Percentiles rank a stretch among this genome's conserved stretches.
Evolutionary conservation across 2,113 vertebrate genomes (phyloP).

Genomic region (Chaetura pelagica): DNA sequence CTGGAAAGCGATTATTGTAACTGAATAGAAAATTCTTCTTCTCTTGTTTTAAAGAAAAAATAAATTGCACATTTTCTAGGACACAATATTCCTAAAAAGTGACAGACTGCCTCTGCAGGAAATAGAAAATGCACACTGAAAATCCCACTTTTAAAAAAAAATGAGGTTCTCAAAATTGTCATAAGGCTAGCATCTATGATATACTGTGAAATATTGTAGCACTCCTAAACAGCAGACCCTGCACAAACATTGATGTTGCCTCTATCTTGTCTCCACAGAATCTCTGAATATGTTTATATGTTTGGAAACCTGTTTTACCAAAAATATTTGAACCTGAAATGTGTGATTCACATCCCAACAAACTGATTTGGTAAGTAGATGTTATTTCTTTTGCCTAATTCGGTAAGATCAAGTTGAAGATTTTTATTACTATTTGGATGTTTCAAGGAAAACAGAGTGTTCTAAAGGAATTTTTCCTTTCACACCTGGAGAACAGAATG

Average conservation of each 20-base stretch:
- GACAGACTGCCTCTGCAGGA: neutral
- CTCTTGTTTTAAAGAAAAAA: neutral
- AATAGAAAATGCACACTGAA: neutral
- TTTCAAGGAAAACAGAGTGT: neutral
- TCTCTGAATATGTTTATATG: neutral
- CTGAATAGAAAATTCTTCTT: constrained; percentile 43
- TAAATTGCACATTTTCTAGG: neutral
- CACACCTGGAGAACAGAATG: neutral
- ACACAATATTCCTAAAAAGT: neutral
- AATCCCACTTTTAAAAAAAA: neutral
- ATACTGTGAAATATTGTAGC: neutral
- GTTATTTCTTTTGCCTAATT: neutral
- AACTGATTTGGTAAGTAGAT: neutral
- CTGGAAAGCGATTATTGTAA: constrained; percentile 46
- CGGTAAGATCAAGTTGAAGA: neutral
- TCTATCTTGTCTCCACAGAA: neutral
- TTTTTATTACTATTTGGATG: neutral
- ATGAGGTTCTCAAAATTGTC: neutral
- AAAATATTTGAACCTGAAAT: neutral
- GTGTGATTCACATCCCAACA: neutral
- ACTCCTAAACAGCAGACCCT: neutral
- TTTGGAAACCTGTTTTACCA: neutral
- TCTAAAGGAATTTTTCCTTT: neutral
- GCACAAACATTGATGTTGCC: neutral
- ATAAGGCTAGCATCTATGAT: neutral